phyloP scores from a whole-genome alignment of 2,113 vertebrate genomes.

The Ondatra zibethicus region DNA sequence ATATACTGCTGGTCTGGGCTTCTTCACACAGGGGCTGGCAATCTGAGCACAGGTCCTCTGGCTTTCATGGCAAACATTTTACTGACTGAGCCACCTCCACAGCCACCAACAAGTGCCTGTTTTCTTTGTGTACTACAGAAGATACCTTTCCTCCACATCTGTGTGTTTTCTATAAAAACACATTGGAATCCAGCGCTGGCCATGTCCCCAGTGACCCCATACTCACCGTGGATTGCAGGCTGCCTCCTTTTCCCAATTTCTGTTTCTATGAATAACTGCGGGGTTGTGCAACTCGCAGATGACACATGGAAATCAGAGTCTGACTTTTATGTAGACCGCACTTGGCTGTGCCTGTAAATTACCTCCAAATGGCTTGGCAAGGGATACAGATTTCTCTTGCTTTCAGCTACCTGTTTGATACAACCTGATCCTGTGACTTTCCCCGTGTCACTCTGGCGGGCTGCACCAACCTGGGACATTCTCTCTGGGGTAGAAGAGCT shows the following conservation, averaged over 20 bases:
- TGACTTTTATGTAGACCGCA: constrained; percentile 41
- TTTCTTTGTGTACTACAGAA: background rate
- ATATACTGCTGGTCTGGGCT: background rate
- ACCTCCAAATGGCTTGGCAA: constrained; percentile 58
- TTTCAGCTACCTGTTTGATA: constrained; percentile 38
- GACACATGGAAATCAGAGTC: constrained; percentile 54
- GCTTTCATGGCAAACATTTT: background rate
- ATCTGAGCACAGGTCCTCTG: background rate
- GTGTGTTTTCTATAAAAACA: background rate
- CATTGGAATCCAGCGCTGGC: too few species aligned
- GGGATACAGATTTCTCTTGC: background rate
- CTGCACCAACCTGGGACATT: background rate
- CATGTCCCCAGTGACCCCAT: background rate
- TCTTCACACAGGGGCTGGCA: background rate
- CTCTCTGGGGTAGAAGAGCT: background rate
- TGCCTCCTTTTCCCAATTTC: constrained; percentile 8
- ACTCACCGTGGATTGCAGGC: background rate
- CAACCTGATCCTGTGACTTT: background rate
- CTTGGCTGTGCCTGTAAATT: constrained; percentile 1
- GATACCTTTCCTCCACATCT: background rate
- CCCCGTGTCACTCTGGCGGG: too few species aligned
- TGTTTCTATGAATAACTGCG: constrained; percentile 58
- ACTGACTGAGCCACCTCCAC: background rate
- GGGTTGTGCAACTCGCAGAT: constrained; percentile 54
- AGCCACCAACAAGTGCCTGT: background rate